Percentiles rank a stretch among this genome's conserved stretches.
Evolutionary conservation across 2,797 vertebrate species (phyloP).

Genomic region (Falco rusticolus): DNA sequence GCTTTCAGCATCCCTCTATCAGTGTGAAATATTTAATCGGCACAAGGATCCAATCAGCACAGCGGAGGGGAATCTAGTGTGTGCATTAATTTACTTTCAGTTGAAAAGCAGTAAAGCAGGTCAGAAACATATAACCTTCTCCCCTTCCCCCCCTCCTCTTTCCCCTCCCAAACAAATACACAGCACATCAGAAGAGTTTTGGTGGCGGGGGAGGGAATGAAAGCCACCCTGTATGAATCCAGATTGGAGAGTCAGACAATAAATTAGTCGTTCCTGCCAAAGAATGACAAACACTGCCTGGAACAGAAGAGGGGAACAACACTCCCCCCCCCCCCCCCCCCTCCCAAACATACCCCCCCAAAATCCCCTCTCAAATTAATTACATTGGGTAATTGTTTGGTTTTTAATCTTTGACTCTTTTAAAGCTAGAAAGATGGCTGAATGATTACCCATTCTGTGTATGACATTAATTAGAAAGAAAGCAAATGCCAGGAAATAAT

Average conservation of each 20-base stretch:
- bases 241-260: conserved; percentile 42
- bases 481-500: conserved; percentile 13
- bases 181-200: conserved; percentile 54
- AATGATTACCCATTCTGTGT: conserved; percentile 1
- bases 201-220: neutral
- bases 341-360: neutral
- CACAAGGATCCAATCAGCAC: conserved; percentile 59
- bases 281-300: conserved; percentile 15
- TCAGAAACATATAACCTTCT: conserved; percentile 54
- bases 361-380: conserved; percentile 15
- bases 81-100: conserved; percentile 64
- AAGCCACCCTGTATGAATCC: conserved; percentile 1
- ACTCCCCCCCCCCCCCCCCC: neutral
- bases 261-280: conserved; percentile 42
- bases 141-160: neutral
- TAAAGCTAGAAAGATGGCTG: conserved; percentile 13
- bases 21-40: conserved; percentile 68
- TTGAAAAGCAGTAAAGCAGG: conserved; percentile 65
- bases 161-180: conserved; percentile 31
- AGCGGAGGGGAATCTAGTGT: conserved; percentile 39
- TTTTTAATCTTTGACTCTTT: conserved; percentile 40
- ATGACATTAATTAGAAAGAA: conserved; percentile 19
- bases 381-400: neutral
- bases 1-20: conserved; percentile 59
- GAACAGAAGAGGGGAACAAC: neutral